Conservation (phyloP, 2,888 invertebrate genomes). For the Hemicrepidius hirtus region DNA sequence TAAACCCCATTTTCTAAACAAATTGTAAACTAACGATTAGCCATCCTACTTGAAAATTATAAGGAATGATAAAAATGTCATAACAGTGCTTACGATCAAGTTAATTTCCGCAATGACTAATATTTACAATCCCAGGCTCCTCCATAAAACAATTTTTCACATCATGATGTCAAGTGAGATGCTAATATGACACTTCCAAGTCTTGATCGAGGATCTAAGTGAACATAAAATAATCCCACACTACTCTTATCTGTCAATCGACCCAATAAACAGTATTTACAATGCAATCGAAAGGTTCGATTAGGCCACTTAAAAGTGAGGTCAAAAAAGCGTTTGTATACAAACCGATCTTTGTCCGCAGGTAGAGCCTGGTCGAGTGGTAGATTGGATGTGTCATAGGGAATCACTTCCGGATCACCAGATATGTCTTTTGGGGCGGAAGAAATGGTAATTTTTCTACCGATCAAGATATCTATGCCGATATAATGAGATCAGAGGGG, state of each 20-base stretch:
- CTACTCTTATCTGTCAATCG: conserved; percentile 39
- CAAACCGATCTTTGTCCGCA: conserved; percentile 57
- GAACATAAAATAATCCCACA: conserved; percentile 29
- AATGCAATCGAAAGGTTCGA: conserved; percentile 53
- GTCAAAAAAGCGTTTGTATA: conserved; percentile 52
- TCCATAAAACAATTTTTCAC: conserved; percentile 7
- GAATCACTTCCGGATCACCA: conserved; percentile 65
- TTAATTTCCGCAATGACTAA: conserved; percentile 13
- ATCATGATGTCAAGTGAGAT: conserved; percentile 6
- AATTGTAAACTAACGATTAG: too few relatives aligned
- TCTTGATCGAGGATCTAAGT: conserved; percentile 14
- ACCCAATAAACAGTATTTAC: conserved; percentile 43
- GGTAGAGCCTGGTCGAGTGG: conserved; percentile 58
- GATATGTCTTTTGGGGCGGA: conserved; percentile 58
- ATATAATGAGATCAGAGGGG: conserved; percentile 59
- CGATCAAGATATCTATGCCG: conserved; percentile 56
- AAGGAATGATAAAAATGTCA: too few relatives aligned
- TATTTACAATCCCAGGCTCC: conserved; percentile 11
- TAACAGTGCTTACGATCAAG: neutral
- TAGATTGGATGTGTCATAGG: conserved; percentile 66
- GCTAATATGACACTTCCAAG: conserved; percentile 6
- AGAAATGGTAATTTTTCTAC: conserved; percentile 63
- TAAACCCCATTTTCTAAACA: too few relatives aligned
- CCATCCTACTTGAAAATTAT: too few relatives aligned
- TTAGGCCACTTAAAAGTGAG: conserved; percentile 55